Evolutionary conservation across 2,113 vertebrate genomes (phyloP), one percentile per base, ranked within the genome.

Genomic region (Pseudolaguvia tuberculata): DNA sequence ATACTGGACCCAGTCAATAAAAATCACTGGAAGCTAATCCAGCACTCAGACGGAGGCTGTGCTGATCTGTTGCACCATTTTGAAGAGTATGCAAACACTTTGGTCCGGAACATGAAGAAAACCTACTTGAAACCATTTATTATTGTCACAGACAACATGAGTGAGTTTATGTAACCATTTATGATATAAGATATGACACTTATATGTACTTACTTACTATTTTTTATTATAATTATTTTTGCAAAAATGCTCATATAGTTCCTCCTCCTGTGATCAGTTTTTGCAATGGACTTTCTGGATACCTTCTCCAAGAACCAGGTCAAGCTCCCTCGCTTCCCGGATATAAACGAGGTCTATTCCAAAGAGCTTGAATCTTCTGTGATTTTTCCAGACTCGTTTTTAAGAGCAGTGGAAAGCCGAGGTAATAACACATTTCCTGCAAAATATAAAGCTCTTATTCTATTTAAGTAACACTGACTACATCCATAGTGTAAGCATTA

Each of bases 101-200:
- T 96, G 84, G 92, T 90, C 0, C 91, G 82, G 66, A 94, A 94
- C 76, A 87, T 92, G 88, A 89, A 82, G 68, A 90, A 87, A 76
- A 96, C 93, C 27, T 96, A 95, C 85, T 85, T 96, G 82, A 88
- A 88, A 72, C 94, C 94, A 55, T 95, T 95, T 20, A 85, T 93
- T 75, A 88, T 94, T 29, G 82, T 94, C 81, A 78, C 93, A 0
- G 3, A 88, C 83, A 95, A 96, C 85, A 92, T 96, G 86, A 92
- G 94, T 95, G 76, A 88, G 93, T 83, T 42, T 20, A 18, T 29
- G 17, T 4, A 10, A 31, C 48, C 47, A 69, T 23, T 14, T 6
- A 42, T n/a, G n/a, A n/a, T n/a, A n/a, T n/a, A 42, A 42, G 39
- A 42, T 42, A 42, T 9, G 1, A 8, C 39, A 42, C 11, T 29